Base-by-base conservation (phyloP, 2,888 invertebrate genomes). In the Drosophila histrio region DNA sequence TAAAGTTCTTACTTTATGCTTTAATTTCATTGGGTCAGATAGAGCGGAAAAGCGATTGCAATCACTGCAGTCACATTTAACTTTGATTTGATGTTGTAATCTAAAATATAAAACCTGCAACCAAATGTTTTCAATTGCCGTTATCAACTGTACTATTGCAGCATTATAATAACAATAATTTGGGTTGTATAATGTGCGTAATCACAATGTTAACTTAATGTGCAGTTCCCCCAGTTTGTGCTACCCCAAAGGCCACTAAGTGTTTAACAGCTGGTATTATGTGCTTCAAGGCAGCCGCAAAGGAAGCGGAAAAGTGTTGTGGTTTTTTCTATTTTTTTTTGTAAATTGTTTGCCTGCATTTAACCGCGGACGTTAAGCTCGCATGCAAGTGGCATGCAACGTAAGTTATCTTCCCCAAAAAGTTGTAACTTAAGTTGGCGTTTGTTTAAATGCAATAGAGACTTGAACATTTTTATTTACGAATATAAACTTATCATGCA, bases 381-480 rank as follows among this genome's bases (percentile, higher is more conserved):
- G 7, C 26, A n/a, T n/a, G n/a, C 9, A 1, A 26, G 50, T 26
- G 38, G 54, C 24, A 32, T 47, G 47, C 32, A 19, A 34, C 49
- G n/a, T n/a, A 13, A n/a, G 7, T 21, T 7, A 6, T 9, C 15
- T 44, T 5, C 26, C 44, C 11, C 44, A 2, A 2, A 6, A 22
- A 13, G 21, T 41, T 22, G 41, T 24, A 32, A 13, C 7, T 15
- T 11, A 47, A 58, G 13, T 70, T 70, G 22, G 21, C 22, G 44
- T 36, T 58, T 49, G 21, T 41, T 65, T 62, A 60, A 72, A 73
- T 66, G 67, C 71, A 61, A 57, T 43, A 47, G 56, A 49, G 43
- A 72, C 62, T 69, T 63, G 49, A 64, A 53, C 47, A 30, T 47
- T 15, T 78, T 78, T 79, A 85, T 79, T 81, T 67, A 83, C 72